Conservation (phyloP, 2,888 invertebrate species). For the Eupithecia pulchellata region DNA sequence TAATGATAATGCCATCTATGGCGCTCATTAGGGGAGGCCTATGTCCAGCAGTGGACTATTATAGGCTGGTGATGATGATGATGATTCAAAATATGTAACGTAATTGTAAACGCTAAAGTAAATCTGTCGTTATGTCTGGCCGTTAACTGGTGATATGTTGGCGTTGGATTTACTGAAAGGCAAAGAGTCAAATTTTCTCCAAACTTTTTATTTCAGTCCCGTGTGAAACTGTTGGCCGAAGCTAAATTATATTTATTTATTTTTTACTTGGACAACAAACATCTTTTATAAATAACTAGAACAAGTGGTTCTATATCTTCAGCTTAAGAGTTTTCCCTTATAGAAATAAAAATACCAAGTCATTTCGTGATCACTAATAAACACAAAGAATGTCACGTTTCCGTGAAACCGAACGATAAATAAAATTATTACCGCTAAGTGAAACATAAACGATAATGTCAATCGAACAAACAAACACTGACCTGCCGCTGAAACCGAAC, state of each 20-base stretch:
- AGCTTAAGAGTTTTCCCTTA: too few species aligned
- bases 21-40: too few species aligned
- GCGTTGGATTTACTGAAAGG: not conserved
- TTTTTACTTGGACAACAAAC: too few species aligned
- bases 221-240: not conserved
- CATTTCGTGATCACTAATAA: not conserved
- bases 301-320: too few species aligned
- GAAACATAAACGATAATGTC: slow-evolving; percentile 81
- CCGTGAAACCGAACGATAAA: slow-evolving; percentile 61
- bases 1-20: too few species aligned
- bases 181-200: not conserved
- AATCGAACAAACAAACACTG: slow-evolving; percentile 76
- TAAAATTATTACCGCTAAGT: slow-evolving; percentile 73
- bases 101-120: too few species aligned
- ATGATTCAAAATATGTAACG: too few species aligned
- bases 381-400: slow-evolving; percentile 48
- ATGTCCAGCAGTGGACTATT: too few species aligned
- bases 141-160: too few species aligned
- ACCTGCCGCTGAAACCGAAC: slow-evolving; percentile 68
- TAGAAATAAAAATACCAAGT: not conserved
- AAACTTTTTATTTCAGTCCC: not conserved
- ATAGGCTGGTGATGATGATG: too few species aligned
- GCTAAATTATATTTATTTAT: not conserved
- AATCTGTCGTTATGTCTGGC: too few species aligned
- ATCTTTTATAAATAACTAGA: too few species aligned